A percentile compares a stretch with the other conserved stretches of the same genome.
Evolutionary conservation across 2,113 vertebrate genomes (phyloP).

Genomic region (Heliornis fulica): DNA sequence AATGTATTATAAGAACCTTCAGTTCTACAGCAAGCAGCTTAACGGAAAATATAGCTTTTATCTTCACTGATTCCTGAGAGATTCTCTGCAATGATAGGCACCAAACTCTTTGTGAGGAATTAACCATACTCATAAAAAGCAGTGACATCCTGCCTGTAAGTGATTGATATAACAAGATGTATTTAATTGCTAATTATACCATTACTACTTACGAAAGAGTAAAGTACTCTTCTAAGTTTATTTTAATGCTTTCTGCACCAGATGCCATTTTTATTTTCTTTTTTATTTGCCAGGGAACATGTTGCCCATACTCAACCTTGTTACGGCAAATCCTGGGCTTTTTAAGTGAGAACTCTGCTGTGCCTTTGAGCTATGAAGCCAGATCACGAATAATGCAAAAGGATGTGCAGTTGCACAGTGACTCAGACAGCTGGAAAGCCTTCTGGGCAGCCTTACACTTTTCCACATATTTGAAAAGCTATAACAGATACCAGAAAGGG

Average conservation of each 20-base stretch:
- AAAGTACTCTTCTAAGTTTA: background rate
- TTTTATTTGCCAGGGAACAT: background rate
- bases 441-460: background rate
- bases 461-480: background rate
- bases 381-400: background rate
- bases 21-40: background rate
- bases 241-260: background rate
- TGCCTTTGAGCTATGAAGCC: background rate
- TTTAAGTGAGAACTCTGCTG: background rate
- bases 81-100: background rate
- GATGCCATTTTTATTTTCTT: background rate
- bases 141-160: background rate
- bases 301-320: background rate
- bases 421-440: background rate
- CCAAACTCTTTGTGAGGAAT: background rate
- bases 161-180: background rate
- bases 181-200: background rate
- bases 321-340: background rate
- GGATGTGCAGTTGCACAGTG: background rate
- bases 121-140: background rate
- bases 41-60: background rate
- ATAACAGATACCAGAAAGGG: background rate
- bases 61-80: background rate
- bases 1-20: background rate
- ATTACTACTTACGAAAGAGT: background rate